These are phyloP conservation scores for Procambarus clarkii DNA, from an alignment of 1,140 invertebrate genomes.

Conservation along the genomic window DNA sequence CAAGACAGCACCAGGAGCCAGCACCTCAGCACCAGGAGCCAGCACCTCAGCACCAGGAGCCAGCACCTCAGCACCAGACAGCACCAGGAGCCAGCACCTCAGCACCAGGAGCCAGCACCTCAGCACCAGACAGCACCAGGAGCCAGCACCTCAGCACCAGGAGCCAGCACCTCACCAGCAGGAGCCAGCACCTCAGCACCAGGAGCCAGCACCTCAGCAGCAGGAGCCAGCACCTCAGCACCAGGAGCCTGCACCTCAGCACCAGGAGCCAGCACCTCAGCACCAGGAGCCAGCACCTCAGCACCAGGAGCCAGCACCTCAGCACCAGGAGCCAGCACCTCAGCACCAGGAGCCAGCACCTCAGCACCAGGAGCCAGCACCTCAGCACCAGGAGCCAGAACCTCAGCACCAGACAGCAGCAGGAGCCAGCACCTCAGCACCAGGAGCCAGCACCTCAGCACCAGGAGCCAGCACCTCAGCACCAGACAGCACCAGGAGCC, in stretches of 20 bases:
- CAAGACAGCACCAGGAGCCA: neutral
- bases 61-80: no score
- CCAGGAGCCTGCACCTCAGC: no score
- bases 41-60: no score
- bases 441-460: neutral
- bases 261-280: no score
- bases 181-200: neutral
- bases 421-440: neutral
- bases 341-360: neutral
- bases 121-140: no score
- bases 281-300: neutral
- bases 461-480: neutral
- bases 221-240: no score
- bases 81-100: no score
- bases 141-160: no score
- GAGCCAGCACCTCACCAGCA: no score
- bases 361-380: neutral
- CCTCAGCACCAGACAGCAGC: neutral
- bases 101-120: no score
- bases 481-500: neutral
- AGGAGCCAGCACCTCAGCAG: no score
- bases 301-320: neutral
- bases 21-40: neutral
- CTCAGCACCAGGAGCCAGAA: neutral
- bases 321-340: neutral